These are phyloP conservation scores for Epinotia ramella DNA, from an alignment of 2,888 invertebrate genomes.

Conservation along the genomic window DNA sequence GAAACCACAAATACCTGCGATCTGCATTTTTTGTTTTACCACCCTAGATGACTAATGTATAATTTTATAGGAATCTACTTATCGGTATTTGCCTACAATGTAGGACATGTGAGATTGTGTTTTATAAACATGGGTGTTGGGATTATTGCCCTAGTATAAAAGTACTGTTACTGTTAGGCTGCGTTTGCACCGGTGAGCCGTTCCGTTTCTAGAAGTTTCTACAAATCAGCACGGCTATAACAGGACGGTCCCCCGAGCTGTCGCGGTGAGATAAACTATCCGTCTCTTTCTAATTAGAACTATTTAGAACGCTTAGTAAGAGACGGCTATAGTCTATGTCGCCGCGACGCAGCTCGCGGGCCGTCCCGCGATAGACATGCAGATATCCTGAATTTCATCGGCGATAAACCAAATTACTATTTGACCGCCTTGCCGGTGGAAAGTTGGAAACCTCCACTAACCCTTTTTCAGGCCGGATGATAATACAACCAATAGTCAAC, in stretches of 20 bases:
- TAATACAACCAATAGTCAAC: not conserved
- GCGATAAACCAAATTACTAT: too few relatives aligned
- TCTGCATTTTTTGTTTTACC: not conserved
- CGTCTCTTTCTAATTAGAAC: too few relatives aligned
- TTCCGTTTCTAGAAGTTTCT: too few relatives aligned
- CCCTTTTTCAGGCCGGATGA: not conserved
- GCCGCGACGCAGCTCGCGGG: too few relatives aligned
- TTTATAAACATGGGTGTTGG: conserved; percentile 44
- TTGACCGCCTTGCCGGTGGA: not conserved
- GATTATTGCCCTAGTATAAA: conserved; percentile 16
- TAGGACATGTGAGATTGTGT: conserved; percentile 35
- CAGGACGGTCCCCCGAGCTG: too few relatives aligned
- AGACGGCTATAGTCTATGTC: too few relatives aligned
- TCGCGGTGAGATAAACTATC: too few relatives aligned
- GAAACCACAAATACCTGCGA: too few relatives aligned
- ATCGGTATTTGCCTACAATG: conserved; percentile 39
- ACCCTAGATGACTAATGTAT: not conserved
- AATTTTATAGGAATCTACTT: not conserved
- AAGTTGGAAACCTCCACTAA: conserved; percentile 4
- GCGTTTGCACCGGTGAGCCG: not conserved
- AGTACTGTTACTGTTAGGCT: not conserved
- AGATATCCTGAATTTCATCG: too few relatives aligned
- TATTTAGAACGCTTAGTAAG: too few relatives aligned
- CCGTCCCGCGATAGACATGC: too few relatives aligned
- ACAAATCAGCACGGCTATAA: too few relatives aligned